Conservation (phyloP, 2,113 vertebrate genomes). For the Sebastes fasciatus region DNA sequence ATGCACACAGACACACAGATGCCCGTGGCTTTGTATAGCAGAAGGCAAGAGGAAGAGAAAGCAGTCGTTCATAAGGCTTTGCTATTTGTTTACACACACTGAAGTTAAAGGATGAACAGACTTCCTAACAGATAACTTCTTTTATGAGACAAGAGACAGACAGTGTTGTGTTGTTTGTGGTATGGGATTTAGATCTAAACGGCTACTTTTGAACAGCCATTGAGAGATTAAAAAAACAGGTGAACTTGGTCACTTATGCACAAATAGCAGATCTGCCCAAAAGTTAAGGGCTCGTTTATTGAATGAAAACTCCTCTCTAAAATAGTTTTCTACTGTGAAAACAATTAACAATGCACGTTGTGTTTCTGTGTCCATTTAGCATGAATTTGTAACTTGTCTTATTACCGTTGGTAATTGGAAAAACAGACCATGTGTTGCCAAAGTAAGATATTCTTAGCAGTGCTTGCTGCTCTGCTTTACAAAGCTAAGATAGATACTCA, state of each 20-base stretch:
- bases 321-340: neutral
- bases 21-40: neutral
- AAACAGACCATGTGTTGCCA: neutral
- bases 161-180: neutral
- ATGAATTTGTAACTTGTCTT: neutral
- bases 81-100: neutral
- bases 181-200: neutral
- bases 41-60: slow-evolving; percentile 3
- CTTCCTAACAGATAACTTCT: neutral
- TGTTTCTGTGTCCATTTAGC: neutral
- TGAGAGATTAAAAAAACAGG: slow-evolving; percentile 7
- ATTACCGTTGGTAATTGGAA: neutral
- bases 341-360: neutral
- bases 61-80: neutral
- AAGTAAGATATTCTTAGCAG: neutral
- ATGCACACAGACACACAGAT: neutral
- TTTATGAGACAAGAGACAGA: slow-evolving; percentile 3
- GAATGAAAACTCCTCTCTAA: neutral
- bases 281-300: slow-evolving; percentile 30
- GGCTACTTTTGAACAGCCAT: slow-evolving; percentile 16
- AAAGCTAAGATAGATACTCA: neutral
- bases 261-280: slow-evolving; percentile 5
- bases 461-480: neutral
- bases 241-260: neutral
- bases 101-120: slow-evolving; percentile 20